Evolutionary conservation across 2,113 vertebrate species (phyloP), one percentile per base, ranked within the genome.

Genomic region (Scalopus aquaticus): DNA sequence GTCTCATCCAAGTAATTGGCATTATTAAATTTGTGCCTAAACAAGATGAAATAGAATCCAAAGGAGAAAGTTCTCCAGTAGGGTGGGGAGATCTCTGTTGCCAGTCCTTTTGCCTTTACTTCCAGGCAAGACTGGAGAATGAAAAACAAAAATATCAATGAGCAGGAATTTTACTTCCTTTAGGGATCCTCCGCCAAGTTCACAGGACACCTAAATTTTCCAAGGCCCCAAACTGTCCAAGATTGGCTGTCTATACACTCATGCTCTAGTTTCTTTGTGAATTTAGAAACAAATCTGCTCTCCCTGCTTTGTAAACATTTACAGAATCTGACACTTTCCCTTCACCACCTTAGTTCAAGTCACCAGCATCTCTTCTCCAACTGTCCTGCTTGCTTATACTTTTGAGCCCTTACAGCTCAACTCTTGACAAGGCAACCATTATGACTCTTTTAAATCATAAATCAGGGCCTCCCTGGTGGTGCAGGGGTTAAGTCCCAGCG

Each of bases 21-120:
- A 89, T 89, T 58, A 87, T 87, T 91, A 89, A 69, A 89, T 93
- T 39, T 65, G 10, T 86, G 32, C 10, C 80, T 83, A 93, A 72
- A 44, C 64, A 16, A 60, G 35, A 85, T 78, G 28, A 85, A 95
- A 87, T 35, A 78, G 9, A 90, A 73, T 84, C 24, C 16, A 74
- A 72, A 92, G 11, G 56, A 88, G 15, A 90, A 70, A 60, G 37
- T 64, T 46, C 44, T 92, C 58, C 58, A 60, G 32, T 44, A 64
- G 6, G 22, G 3, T 60, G 17, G 30, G 49, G 67, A 56, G 3
- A 74, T 67, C 19, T 54, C 20, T 6, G 20, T 16, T 22, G 7
- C 2, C 37, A 85, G 19, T 56, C 81, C 6, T 64, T 70, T 42
- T 82, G 16, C 1, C 15, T 15, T 51, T 74, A 30, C 19, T 70